These are phyloP conservation scores for Campylomormyrus tamandua DNA, from an alignment of 2,113 vertebrate genomes.

Conservation along the genomic window DNA sequence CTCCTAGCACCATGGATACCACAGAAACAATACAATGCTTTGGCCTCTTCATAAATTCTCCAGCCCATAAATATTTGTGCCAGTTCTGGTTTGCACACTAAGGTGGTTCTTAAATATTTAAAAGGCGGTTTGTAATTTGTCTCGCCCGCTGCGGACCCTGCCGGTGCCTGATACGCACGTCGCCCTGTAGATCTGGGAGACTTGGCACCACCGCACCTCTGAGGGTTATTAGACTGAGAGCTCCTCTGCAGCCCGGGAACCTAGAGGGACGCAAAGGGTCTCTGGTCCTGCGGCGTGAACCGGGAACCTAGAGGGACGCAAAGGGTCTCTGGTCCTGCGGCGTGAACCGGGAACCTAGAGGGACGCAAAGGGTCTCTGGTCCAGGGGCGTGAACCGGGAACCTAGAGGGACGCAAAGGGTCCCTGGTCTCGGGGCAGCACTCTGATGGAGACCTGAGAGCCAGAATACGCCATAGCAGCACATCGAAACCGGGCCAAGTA, in stretches of 20 bases:
- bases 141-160: slow-evolving; percentile 17
- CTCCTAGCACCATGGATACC: slow-evolving; percentile 51
- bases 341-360: background rate
- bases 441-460: background rate
- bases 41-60: slow-evolving; percentile 52
- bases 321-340: background rate
- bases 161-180: slow-evolving; percentile 16
- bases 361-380: background rate
- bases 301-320: background rate
- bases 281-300: background rate
- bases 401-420: background rate
- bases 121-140: slow-evolving; percentile 49
- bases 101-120: slow-evolving; percentile 52
- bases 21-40: slow-evolving; percentile 40
- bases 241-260: background rate
- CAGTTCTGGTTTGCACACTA: slow-evolving; percentile 42
- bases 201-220: slow-evolving; percentile 31
- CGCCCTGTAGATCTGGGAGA: slow-evolving; percentile 33
- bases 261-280: background rate
- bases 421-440: background rate
- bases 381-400: background rate
- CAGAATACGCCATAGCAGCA: background rate
- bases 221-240: background rate
- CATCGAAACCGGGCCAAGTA: background rate
- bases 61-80: slow-evolving; percentile 58